Evolutionary conservation across 2,113 vertebrate genomes (phyloP).

Genomic region (Anser brachyrhynchus): DNA sequence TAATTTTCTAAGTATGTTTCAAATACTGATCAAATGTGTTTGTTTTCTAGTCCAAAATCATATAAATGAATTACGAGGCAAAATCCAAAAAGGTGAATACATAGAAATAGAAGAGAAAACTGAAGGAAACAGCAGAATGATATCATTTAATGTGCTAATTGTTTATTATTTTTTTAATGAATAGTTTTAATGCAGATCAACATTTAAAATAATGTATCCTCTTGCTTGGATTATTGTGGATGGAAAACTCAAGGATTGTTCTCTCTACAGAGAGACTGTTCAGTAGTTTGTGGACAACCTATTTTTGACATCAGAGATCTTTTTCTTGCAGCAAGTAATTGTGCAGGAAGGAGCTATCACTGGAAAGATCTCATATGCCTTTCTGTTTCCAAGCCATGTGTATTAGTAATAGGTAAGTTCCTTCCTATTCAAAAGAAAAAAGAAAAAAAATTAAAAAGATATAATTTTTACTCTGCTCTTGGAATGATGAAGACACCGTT

Average conservation of each 20-base stretch:
- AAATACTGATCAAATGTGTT: neutral
- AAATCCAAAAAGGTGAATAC: neutral
- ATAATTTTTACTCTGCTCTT: neutral
- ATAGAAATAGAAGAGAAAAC: neutral
- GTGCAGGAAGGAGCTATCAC: neutral
- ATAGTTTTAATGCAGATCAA: neutral
- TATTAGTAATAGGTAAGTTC: neutral
- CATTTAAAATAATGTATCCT: neutral
- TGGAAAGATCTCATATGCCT: neutral
- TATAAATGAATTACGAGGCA: neutral
- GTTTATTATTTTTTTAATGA: neutral
- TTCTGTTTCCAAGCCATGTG: neutral
- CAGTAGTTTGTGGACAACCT: neutral
- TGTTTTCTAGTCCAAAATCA: neutral
- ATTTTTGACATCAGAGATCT: neutral
- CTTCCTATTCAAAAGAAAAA: neutral
- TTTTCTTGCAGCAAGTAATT: neutral
- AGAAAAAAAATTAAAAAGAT: neutral
- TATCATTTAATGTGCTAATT: neutral
- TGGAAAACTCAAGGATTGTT: neutral
- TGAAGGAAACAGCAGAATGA: neutral
- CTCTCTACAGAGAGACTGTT: neutral
- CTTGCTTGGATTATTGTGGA: neutral
- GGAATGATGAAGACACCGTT: neutral
- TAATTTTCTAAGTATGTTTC: neutral